A percentile compares a stretch with the other conserved stretches of the same genome.
These are phyloP conservation scores for Sebastes baramenuke DNA, from an alignment of 2,797 vertebrate species.

Conservation along the genomic window DNA sequence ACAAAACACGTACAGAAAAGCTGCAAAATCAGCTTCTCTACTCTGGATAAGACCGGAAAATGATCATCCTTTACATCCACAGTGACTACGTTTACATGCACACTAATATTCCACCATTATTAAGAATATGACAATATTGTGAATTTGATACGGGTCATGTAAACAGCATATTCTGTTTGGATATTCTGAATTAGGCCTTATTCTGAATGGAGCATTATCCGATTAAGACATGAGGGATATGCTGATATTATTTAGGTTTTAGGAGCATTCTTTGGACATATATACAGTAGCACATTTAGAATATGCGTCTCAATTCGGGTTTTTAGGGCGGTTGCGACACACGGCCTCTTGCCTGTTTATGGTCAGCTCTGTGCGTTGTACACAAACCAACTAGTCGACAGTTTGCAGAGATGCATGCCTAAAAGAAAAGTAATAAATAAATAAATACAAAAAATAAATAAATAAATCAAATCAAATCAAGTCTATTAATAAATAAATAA, in stretches of 20 bases:
- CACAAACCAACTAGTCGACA: neutral
- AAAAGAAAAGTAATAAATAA: too few species aligned
- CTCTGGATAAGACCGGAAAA: neutral
- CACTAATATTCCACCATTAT: neutral
- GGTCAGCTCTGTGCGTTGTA: neutral
- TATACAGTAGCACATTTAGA: neutral
- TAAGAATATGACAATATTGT: too few species aligned
- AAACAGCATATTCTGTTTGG: too few species aligned
- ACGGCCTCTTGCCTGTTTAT: too few species aligned
- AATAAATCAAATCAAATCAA: too few species aligned
- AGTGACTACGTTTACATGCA: neutral
- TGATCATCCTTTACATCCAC: neutral
- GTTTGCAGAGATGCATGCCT: neutral
- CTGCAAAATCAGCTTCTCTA: neutral
- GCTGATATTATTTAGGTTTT: neutral
- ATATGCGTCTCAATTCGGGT: neutral
- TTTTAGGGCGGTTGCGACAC: neutral
- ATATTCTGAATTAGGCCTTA: neutral
- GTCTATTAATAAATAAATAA: too few species aligned
- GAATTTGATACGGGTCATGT: too few species aligned
- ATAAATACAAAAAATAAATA: too few species aligned
- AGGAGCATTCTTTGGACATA: neutral
- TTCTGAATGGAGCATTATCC: neutral
- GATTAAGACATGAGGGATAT: neutral
- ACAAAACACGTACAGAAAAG: neutral